These are phyloP conservation scores for Chrysotoxum bicinctum DNA, from an alignment of 2,888 invertebrate genomes.

Conservation along the genomic window DNA sequence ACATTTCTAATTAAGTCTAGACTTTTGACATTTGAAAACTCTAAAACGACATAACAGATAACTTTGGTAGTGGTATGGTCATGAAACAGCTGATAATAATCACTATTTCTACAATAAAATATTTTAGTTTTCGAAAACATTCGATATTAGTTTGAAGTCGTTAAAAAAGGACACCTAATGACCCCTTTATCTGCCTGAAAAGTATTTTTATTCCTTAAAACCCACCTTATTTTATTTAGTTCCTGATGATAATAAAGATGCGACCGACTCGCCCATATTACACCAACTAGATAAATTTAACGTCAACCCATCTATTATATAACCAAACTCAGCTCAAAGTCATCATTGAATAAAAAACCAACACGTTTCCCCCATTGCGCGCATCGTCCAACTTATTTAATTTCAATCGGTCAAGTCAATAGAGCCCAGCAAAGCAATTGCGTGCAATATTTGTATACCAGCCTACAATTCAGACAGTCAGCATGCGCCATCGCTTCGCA, in stretches of 20 bases:
- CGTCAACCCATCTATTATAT: conserved; percentile 41
- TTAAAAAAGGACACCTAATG: too few species aligned
- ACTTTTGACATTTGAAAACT: too few species aligned
- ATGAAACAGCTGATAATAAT: too few species aligned
- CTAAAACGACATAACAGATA: too few species aligned
- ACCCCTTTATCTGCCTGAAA: too few species aligned
- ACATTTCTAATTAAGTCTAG: too few species aligned
- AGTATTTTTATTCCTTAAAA: too few species aligned
- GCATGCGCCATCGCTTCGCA: conserved; percentile 26
- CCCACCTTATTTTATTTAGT: background rate
- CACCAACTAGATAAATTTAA: conserved; percentile 7
- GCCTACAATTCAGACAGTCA: background rate
- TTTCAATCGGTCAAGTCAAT: conserved; percentile 13
- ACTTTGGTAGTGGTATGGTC: too few species aligned
- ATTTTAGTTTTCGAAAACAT: too few species aligned
- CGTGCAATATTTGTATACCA: conserved; percentile 43
- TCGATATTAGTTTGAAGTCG: too few species aligned
- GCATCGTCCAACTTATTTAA: background rate
- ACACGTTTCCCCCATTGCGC: conserved; percentile 29
- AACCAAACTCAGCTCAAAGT: conserved; percentile 23
- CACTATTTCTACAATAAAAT: too few species aligned
- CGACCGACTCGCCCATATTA: conserved; percentile 41
- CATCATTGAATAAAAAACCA: background rate
- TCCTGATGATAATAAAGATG: conserved; percentile 6
- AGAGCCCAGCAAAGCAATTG: conserved; percentile 19